Percentiles rank a stretch among this genome's conserved stretches.
phyloP scores from a whole-genome alignment of 2,113 vertebrate species.

The Proteles cristata region DNA sequence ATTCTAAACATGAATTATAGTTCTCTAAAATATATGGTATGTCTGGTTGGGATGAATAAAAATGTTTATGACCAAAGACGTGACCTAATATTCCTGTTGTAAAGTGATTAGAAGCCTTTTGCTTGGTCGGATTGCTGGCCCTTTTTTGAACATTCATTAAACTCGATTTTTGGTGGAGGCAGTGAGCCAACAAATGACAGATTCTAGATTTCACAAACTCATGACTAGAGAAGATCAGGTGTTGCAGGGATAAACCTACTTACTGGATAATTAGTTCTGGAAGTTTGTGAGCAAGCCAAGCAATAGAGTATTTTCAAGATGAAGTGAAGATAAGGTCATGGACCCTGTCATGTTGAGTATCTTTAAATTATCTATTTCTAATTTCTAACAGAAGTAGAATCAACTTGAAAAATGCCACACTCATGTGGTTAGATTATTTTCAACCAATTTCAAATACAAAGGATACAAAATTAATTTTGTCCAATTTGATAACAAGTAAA shows the following conservation, averaged over 20 bases:
- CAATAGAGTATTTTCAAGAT: background rate
- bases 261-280: background rate
- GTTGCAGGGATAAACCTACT: background rate
- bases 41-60: background rate
- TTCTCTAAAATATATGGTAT: background rate
- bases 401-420: background rate
- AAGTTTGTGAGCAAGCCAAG: background rate
- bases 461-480: conserved; percentile 6
- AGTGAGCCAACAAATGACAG: background rate
- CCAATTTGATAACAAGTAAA: background rate
- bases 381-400: background rate
- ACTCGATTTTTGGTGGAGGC: background rate
- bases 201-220: background rate
- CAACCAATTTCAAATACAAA: background rate
- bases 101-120: background rate
- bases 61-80: background rate
- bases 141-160: background rate
- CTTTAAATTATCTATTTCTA: background rate
- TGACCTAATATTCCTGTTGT: background rate
- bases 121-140: background rate
- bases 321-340: background rate
- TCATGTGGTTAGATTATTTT: background rate
- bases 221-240: background rate
- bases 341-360: background rate
- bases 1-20: background rate